Evolutionary conservation across 2,888 invertebrate species (phyloP), one percentile per base, ranked within the genome.

Genomic region (Antheraea yamamai): DNA sequence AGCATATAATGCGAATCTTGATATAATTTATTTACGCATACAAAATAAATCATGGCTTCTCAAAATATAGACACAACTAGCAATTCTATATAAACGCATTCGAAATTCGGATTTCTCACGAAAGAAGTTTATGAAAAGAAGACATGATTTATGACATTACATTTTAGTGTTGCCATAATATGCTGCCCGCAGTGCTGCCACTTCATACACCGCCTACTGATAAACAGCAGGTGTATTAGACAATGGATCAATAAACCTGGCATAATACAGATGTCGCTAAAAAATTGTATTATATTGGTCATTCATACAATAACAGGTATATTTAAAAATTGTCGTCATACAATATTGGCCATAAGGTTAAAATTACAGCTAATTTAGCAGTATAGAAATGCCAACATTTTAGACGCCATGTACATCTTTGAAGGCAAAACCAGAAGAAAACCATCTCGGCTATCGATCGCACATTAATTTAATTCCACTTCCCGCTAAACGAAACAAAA

Each of bases 101-200:
- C 64, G 64, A 66, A 66, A 66, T 66, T 66, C 64, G 16, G 30
- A 66, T 30, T 30, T 66, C 64, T 66, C 30, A 66, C 64, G 30
- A 66, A 66, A 66, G 30, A 66, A 66, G 30, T 66, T 64, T 64
- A 64, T 64, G 64, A 64, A 66, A 66, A 66, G 64, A 66, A 66
- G 61, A 55, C 55, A 61, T 23, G 61, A 61, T 61, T 61, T 61
- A 61, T 61, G 61, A 61, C 61, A 61, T 61, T 61, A n/a, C 7
- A 8, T 61, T n/a, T n/a, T 61, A 4, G 10, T 61, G 61, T 61
- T 61, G 61, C 61, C 8, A 61, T 61, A 20, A 61, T 23, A 61
- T 61, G n/a, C 18, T 55, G 18, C 20, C 18, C 20, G 1, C 55
- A 55, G 55, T 55, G 55, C 55, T 55, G 55, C 52, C 55, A 55